phyloP scores from a whole-genome alignment of 2,888 invertebrate species.

The Protophormia terraenovae region DNA sequence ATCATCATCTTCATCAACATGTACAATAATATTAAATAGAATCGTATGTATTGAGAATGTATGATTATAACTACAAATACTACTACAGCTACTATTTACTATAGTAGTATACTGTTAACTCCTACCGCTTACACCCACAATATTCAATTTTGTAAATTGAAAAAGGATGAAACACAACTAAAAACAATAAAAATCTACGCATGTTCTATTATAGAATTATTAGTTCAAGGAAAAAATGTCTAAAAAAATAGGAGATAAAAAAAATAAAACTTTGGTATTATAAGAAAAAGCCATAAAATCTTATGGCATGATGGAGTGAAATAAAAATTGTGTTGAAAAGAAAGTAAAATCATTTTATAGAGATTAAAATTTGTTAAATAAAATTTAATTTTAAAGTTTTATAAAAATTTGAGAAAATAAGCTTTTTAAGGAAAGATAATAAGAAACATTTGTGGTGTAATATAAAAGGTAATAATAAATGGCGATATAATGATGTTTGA shows the following conservation, averaged over 20 bases:
- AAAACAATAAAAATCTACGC: constrained; percentile 40
- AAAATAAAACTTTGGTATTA: background rate
- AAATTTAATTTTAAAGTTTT: background rate
- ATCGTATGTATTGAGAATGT: background rate
- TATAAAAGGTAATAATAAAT: too few species aligned
- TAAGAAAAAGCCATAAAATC: background rate
- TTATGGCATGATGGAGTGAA: background rate
- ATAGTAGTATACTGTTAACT: too few species aligned
- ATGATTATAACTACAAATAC: background rate
- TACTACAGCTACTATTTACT: background rate
- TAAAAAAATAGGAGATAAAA: background rate
- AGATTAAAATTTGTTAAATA: background rate
- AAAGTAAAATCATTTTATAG: background rate
- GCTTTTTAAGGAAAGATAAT: too few species aligned
- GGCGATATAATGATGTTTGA: too few species aligned
- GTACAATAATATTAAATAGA: background rate
- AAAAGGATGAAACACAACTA: constrained; percentile 1
- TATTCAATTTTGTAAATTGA: constrained; percentile 30
- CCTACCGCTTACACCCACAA: background rate
- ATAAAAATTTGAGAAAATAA: background rate
- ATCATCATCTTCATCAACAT: background rate
- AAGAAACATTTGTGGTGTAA: too few species aligned
- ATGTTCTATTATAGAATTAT: constrained; percentile 18
- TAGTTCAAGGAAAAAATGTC: background rate
- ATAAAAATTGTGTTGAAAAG: background rate